Base-by-base conservation (phyloP, 2,113 vertebrate genomes). In the Salvator merianae region DNA sequence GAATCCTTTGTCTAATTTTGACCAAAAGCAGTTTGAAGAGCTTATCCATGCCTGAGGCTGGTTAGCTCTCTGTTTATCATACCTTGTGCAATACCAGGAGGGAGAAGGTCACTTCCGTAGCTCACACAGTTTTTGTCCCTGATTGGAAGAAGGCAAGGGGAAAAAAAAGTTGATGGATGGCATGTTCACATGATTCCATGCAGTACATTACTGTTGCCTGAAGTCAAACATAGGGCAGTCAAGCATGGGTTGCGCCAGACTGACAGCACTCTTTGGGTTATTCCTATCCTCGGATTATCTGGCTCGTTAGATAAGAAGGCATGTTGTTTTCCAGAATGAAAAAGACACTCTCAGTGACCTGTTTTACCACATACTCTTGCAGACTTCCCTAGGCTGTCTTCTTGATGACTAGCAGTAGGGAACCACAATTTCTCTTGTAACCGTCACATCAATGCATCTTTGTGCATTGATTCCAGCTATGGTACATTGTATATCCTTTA, bases 241-340 rank as follows among this genome's bases (percentile, higher is more conserved):
- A 32, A 38, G 26, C 26, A 40, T 16, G 53, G n/a, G 53, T 6
- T 82, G 20, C 2, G 53, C 13, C 47, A n/a, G 62, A 34, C 72
- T 50, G 72, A 75, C 43, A 50, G 34, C 30, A 6, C 24, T 9
- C 30, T 22, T 1, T 9, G 18, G 76, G 38, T 85, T 70, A 30
- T 47, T 74, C 34, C 0, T 26, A 26, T 40, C 28, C 8, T 40
- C 28, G 38, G 34, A 71, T 74, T 77, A 69, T 6, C 14, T 38
- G 34, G 4, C 32, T 7, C 0, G 0, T 76, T 5, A 72, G 69
- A 79, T 84, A 79, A 79, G 30, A 38, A 70, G 8, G 36, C 2
- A 22, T 79, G 68, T 68, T 8, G 63, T 79, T 84, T 84, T 84
- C 68, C 83, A 79, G 16, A 30, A 38, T 73, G 43, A 73, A 28